Evolutionary conservation across 2,888 invertebrate genomes (phyloP), one percentile per base, ranked within the genome.

Genomic region (Nomada lathburiana): DNA sequence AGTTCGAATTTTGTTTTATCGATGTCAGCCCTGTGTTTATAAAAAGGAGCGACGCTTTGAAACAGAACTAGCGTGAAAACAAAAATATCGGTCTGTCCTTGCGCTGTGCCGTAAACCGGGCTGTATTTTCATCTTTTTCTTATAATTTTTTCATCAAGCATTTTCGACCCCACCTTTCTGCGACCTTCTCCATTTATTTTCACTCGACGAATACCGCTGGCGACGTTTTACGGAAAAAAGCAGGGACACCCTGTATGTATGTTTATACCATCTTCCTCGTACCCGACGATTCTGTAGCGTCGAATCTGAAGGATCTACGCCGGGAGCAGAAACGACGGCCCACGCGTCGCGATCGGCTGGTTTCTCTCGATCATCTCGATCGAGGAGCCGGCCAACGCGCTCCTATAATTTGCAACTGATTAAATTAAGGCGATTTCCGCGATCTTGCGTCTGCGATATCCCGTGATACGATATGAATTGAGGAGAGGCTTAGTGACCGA

Each of bases 281-380:
- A 83, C 85, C 83, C 80, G 60, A 26, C 70, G 68, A 83, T 85
- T 82, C 80, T 76, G 70, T 76, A 50, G 67, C 29, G 16, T 70
- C 63, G 68, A 67, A 80, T 86, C 76, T 29, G 50, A 29, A 36
- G 42, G 71, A 50, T 72, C 73, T 68, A 1, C 72, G 85, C 64
- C 74, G 77, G 67, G 70, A 70, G 83, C 80, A 76, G 80, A 80
- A 86, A 69, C 29, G 11, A 20, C 75, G 62, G 52, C 76, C 74
- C 83, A 78, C 83, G 78, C 75, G 65, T 53, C 55, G 23, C 60
- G 80, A 83, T 83, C 82, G 64, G 36, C 52, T 26, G 29, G 71
- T 82, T 74, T 68, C 79, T 71, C 76, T 52, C 63, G 76, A 85
- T 82, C 70, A 68, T 80, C 85, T 72, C 67, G 76, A 79, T 79